These are phyloP conservation scores for Onychomys arenicola DNA, from an alignment of 2,797 vertebrate genomes.

Conservation along the genomic window DNA sequence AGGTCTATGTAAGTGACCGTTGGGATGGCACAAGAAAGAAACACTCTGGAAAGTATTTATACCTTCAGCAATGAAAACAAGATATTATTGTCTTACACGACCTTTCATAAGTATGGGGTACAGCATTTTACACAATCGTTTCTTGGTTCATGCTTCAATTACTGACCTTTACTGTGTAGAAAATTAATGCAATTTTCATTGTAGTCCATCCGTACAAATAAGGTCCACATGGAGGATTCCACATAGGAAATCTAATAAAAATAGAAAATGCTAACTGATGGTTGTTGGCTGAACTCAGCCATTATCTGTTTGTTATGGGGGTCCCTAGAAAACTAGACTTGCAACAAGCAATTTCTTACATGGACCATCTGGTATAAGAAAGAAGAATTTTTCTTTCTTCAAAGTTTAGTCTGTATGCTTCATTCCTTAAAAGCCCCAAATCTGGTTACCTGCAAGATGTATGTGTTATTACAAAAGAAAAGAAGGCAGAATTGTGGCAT, in stretches of 20 bases:
- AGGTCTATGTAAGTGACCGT: slow-evolving; percentile 79
- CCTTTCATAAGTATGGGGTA: slow-evolving; percentile 87
- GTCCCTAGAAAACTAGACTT: slow-evolving; percentile 77
- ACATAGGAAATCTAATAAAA: slow-evolving; percentile 87
- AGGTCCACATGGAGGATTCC: slow-evolving; percentile 86
- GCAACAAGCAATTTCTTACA: slow-evolving; percentile 75
- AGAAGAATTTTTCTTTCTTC: slow-evolving; percentile 50
- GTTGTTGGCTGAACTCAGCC: slow-evolving; percentile 85
- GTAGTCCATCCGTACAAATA: slow-evolving; percentile 88
- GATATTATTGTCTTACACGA: slow-evolving; percentile 87
- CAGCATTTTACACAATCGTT: slow-evolving; percentile 87
- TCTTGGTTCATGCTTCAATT: slow-evolving; percentile 89
- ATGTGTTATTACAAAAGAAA: slow-evolving; percentile 1
- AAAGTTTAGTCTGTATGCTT: slow-evolving; percentile 33
- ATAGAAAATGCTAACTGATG: slow-evolving; percentile 88
- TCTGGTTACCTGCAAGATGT: background rate
- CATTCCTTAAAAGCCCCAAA: slow-evolving; percentile 32
- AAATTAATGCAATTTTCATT: slow-evolving; percentile 90
- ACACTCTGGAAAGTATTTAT: slow-evolving; percentile 86
- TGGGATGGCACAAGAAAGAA: slow-evolving; percentile 79
- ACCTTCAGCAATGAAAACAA: slow-evolving; percentile 87
- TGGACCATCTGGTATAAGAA: slow-evolving; percentile 20
- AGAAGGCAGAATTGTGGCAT: background rate
- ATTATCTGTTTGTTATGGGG: slow-evolving; percentile 82
- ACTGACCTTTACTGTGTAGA: slow-evolving; percentile 88